Evolutionary conservation across 2,113 vertebrate species (phyloP).

Genomic region (Lasiurus cinereus): DNA sequence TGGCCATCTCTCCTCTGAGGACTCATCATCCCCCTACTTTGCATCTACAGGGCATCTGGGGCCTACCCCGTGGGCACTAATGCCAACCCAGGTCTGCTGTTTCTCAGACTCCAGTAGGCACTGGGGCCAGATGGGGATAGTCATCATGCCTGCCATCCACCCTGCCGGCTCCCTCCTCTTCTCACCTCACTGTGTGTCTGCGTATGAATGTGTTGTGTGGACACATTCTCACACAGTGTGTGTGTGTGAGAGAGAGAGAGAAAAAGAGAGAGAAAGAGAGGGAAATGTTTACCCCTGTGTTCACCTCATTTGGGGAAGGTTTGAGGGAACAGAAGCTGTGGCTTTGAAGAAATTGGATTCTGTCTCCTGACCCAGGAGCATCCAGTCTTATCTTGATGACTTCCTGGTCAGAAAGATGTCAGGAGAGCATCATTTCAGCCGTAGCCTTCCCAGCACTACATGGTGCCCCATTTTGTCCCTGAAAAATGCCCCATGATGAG

Average conservation of each 20-base stretch:
- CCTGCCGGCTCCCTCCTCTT: accelerated
- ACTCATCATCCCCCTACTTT: background rate
- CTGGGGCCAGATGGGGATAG: background rate
- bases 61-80: accelerated
- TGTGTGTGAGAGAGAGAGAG: too few relatives aligned
- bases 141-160: background rate
- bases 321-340: background rate
- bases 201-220: background rate
- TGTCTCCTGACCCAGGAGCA: background rate
- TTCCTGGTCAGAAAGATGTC: background rate
- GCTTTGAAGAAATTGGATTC: background rate
- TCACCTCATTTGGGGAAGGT: background rate
- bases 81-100: background rate
- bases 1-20: background rate
- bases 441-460: accelerated
- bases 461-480: background rate
- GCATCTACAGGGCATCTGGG: background rate
- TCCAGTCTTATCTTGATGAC: background rate
- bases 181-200: background rate
- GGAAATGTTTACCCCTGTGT: too few relatives aligned
- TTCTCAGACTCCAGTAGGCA: background rate
- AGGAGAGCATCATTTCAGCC: background rate
- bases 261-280: background rate
- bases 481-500: background rate
- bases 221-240: too few relatives aligned